phyloP scores from a whole-genome alignment of 2,888 invertebrate species.

The Ceriagrion tenellum region DNA sequence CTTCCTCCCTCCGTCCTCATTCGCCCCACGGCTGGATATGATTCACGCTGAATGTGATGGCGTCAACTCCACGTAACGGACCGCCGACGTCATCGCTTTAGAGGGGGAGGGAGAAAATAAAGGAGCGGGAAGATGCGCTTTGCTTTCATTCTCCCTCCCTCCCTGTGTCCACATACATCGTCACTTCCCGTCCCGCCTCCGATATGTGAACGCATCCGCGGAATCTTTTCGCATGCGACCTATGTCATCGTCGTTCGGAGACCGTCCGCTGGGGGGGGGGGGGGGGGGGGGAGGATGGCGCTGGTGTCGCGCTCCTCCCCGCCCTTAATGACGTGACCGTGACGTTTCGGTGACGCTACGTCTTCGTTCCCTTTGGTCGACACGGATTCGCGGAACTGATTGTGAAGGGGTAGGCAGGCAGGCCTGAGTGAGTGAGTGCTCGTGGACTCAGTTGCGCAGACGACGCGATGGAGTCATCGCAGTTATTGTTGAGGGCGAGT shows the following conservation, averaged over 20 bases:
- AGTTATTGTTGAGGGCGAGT: neutral
- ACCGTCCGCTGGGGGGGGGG: neutral
- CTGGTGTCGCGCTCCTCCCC: neutral
- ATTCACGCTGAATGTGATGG: neutral
- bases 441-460: neutral
- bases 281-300: neutral
- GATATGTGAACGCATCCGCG: neutral
- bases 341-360: slow-evolving; percentile 18
- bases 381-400: neutral
- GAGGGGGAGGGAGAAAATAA: neutral
- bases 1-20: neutral
- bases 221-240: neutral
- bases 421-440: neutral
- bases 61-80: slow-evolving; percentile 6
- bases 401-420: neutral
- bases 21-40: neutral
- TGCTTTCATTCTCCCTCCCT: no score
- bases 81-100: neutral
- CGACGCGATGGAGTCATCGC: neutral
- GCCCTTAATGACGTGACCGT: neutral
- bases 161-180: neutral
- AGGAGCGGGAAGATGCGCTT: neutral
- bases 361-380: neutral
- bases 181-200: neutral
- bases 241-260: neutral